Evolutionary conservation across 2,888 invertebrate species (phyloP), one percentile per base, ranked within the genome.

Genomic region (Poecilus cupreus): DNA sequence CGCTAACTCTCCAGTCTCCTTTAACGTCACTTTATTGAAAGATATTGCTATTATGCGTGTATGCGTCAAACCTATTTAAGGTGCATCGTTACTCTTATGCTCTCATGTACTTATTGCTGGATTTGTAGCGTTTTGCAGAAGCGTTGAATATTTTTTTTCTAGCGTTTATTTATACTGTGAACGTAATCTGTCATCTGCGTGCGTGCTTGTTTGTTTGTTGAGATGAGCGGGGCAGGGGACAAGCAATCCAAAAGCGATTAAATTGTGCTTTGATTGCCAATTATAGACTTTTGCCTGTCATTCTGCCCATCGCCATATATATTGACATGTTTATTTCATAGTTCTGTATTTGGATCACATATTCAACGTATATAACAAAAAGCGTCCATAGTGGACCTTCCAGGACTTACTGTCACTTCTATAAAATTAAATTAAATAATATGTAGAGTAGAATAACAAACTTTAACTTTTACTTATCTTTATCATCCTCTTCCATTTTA

Each of bases 21-120:
- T 68, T 79, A 79, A 54, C 70, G 24, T 79, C 79, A 68, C 32
- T 79, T 79, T 70, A 70, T 79, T 79, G 68, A 49, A 79, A 79
- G 49, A 78, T 78, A 78, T 68, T 78, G 64, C 24, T 24, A 78
- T 78, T 24, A 68, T 78, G 49, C 78, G 37, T 78, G 64, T 78
- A 60, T 39, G 64, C 78, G 78, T 64, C 78, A 76, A 13, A n/a
- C 37, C 54, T 39, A 76, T 76, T 76, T 76, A 76, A n/a, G 57
- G 32, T 57, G 57, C 51, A 18, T 57, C 64, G 43, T 68, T 18
- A 24, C 22, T 76, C 60, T 24, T 11, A 1, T 39, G 43, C 10
- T 11, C 70, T 70, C 43, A 70, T 39, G n/a, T 39, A 26, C n/a
- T 60, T 60, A 16, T 60, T 60, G 18, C 60, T 60, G 13, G 13